Conservation (phyloP, 1,140 invertebrate genomes). For the silkworm (Bombyx mori) region DNA sequence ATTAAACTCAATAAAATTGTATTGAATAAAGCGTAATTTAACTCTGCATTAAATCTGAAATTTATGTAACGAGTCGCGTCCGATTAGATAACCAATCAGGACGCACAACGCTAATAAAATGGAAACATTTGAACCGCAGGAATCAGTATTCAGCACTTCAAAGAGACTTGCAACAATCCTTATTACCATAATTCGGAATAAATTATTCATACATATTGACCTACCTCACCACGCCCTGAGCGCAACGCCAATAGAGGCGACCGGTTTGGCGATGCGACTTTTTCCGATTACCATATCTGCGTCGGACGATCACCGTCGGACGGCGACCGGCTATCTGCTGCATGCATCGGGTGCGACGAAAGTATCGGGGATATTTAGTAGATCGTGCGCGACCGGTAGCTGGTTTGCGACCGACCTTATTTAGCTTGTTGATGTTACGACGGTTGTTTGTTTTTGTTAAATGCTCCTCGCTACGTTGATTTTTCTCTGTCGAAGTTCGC, state of each 20-base stretch:
- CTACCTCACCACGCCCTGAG: conserved; percentile 13
- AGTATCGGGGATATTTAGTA: conserved; percentile 21
- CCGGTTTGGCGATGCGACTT: conserved; percentile 10
- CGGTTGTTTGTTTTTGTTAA: too few species aligned
- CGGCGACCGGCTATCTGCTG: conserved; percentile 28
- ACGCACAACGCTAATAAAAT: background rate
- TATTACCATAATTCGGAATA: conserved; percentile 21
- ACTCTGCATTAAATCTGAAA: background rate
- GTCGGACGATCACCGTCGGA: conserved; percentile 27
- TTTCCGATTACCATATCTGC: conserved; percentile 45
- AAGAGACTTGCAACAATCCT: background rate
- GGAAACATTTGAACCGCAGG: background rate
- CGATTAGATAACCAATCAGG: conserved; percentile 8
- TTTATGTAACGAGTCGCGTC: conserved; percentile 5
- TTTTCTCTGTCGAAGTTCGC: too few species aligned
- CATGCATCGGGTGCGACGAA: conserved; percentile 30
- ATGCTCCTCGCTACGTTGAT: too few species aligned
- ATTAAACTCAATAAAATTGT: background rate
- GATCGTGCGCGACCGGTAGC: conserved; percentile 21
- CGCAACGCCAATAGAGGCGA: background rate
- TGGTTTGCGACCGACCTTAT: conserved; percentile 21
- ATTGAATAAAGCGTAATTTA: background rate
- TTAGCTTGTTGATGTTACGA: conserved; percentile 7
- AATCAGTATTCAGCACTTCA: background rate
- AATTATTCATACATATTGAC: conserved; percentile 27